Percentiles rank a stretch among this genome's conserved stretches.
phyloP scores from a whole-genome alignment of 2,797 vertebrate genomes.

The Acanthornis magna region DNA sequence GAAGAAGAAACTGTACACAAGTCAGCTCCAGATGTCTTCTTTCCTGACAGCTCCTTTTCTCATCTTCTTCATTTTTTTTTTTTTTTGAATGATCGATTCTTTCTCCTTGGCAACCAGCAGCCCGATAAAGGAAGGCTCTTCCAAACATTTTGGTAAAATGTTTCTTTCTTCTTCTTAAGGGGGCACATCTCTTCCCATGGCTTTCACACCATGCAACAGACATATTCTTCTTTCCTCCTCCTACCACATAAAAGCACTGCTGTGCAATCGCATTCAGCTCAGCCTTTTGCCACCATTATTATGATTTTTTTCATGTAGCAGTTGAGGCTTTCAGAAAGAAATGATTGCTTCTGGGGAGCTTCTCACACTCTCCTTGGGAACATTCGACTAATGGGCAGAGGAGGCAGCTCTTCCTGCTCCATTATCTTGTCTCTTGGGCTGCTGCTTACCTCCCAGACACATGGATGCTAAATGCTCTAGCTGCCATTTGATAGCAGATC shows the following conservation, averaged over 20 bases:
- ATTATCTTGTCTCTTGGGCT: slow-evolving; percentile 56
- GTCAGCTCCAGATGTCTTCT: slow-evolving; percentile 39
- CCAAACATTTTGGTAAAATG: slow-evolving; percentile 27
- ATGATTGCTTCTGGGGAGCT: slow-evolving; percentile 26
- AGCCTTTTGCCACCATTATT: slow-evolving; percentile 11
- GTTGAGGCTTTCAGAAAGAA: slow-evolving; percentile 44
- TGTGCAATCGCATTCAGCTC: background rate
- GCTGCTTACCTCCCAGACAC: background rate
- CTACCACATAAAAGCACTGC: background rate
- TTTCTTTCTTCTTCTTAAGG: slow-evolving; percentile 35
- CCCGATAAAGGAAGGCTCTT: background rate
- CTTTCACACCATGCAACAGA: background rate
- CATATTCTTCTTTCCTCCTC: slow-evolving; percentile 1
- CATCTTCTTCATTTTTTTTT: background rate
- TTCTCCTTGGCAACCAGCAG: slow-evolving; percentile 49
- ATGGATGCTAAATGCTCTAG: background rate
- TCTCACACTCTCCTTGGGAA: background rate
- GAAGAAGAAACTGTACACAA: slow-evolving; percentile 9
- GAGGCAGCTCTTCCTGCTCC: slow-evolving; percentile 40
- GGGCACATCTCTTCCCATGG: background rate
- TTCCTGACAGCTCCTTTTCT: slow-evolving; percentile 18
- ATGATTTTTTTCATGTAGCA: background rate
- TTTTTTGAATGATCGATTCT: background rate
- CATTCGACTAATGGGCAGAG: slow-evolving; percentile 49
- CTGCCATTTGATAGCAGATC: background rate